phyloP scores from a whole-genome alignment of 2,888 invertebrate genomes.

The Noctua comes region DNA sequence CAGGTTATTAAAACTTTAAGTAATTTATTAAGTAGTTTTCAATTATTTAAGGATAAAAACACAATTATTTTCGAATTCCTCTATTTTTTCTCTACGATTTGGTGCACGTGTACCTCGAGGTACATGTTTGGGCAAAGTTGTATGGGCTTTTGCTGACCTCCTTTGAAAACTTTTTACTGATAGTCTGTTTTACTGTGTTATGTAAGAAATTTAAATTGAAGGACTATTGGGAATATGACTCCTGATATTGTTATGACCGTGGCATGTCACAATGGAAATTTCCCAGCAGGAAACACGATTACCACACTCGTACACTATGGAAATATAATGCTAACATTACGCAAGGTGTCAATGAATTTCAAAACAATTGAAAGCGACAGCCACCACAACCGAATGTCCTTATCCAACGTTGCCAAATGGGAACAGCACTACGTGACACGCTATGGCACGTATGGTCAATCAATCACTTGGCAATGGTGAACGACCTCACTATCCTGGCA shows the following conservation, averaged over 20 bases:
- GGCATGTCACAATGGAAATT: constrained; percentile 29
- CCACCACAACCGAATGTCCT: constrained; percentile 67
- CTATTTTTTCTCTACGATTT: too few relatives aligned
- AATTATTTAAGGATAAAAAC: too few relatives aligned
- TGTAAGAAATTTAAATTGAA: background rate
- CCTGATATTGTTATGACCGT: constrained; percentile 10
- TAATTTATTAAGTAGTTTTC: too few relatives aligned
- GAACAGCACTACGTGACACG: constrained; percentile 62
- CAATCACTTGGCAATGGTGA: constrained; percentile 80
- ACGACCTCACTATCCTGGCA: constrained; percentile 80
- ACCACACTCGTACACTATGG: constrained; percentile 55
- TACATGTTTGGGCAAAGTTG: too few relatives aligned
- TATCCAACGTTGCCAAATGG: constrained; percentile 69
- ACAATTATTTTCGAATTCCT: too few relatives aligned
- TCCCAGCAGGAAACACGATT: constrained; percentile 51
- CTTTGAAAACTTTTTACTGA: background rate
- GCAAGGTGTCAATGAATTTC: constrained; percentile 65
- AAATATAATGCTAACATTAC: constrained; percentile 59
- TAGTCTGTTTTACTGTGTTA: background rate
- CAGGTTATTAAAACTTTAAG: too few relatives aligned
- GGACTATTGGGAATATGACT: background rate
- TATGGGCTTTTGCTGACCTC: too few relatives aligned
- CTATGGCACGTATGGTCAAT: constrained; percentile 77
- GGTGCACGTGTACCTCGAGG: too few relatives aligned
- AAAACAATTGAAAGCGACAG: constrained; percentile 70